phyloP scores from a whole-genome alignment of 2,888 invertebrate genomes.

The Drosophila eohydei region DNA sequence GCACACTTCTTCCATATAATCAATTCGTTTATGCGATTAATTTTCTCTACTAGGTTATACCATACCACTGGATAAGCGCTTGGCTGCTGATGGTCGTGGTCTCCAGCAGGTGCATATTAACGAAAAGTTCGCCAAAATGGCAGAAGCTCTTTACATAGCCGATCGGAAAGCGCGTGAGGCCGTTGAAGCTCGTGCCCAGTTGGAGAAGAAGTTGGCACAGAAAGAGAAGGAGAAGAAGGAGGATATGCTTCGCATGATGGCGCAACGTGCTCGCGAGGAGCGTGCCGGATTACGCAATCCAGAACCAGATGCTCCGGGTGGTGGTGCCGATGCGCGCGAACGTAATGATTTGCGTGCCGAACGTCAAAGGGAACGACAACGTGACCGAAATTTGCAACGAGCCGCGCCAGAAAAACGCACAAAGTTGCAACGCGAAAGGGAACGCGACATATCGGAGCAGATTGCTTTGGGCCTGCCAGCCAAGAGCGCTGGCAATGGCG shows the following conservation, averaged over 20 bases:
- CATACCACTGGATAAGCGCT: slow-evolving; percentile 97
- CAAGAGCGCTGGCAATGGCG: slow-evolving; percentile 89
- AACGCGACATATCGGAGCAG: slow-evolving; percentile 99
- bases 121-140: slow-evolving; percentile 99
- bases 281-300: slow-evolving; percentile 89
- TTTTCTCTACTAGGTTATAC: slow-evolving; percentile 87
- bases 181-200: slow-evolving; percentile 97
- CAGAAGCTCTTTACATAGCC: slow-evolving; percentile 98
- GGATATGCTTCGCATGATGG: slow-evolving; percentile 95
- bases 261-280: slow-evolving; percentile 97
- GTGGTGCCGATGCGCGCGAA: slow-evolving; percentile 88
- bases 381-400: slow-evolving; percentile 96
- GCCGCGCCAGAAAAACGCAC: slow-evolving; percentile 98
- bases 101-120: slow-evolving; percentile 98
- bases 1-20: neutral
- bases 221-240: slow-evolving; percentile 99
- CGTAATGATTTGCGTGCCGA: slow-evolving; percentile 95
- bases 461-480: slow-evolving; percentile 98
- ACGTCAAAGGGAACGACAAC: slow-evolving; percentile 94
- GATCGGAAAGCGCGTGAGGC: slow-evolving; percentile 98
- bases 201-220: slow-evolving; percentile 98
- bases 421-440: slow-evolving; percentile 94
- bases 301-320: slow-evolving; percentile 83
- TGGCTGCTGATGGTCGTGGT: slow-evolving; percentile 99
- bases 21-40: neutral